Percentiles rank a stretch among this genome's conserved stretches.
These are phyloP conservation scores for Acanthopleura granulata DNA, from an alignment of 2,888 invertebrate genomes.

Conservation along the genomic window DNA sequence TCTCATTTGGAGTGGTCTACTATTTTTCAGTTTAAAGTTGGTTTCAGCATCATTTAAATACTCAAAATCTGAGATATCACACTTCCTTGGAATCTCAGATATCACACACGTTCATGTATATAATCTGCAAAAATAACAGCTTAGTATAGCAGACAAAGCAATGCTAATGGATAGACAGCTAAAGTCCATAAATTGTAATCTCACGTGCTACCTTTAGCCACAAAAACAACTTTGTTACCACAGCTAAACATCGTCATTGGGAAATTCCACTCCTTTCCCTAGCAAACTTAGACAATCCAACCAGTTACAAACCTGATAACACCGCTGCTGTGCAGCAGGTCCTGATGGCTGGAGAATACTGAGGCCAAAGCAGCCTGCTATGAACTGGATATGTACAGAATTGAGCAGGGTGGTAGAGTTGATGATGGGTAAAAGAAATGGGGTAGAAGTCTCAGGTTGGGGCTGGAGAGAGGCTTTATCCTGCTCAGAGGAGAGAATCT, in stretches of 20 bases:
- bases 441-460: neutral
- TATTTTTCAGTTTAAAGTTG: no score
- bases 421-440: neutral
- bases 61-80: no score
- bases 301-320: constrained; percentile 71
- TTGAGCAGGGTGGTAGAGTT: constrained; percentile 59
- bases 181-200: no score
- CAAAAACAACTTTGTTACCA: no score
- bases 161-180: no score
- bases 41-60: no score
- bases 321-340: constrained; percentile 70
- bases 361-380: constrained; percentile 74
- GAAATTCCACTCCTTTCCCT: neutral
- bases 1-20: no score
- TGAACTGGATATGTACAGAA: constrained; percentile 72
- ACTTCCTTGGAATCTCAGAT: no score
- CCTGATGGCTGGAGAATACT: constrained; percentile 44
- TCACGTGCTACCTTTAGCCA: no score
- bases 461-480: constrained; percentile 37
- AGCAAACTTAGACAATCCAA: neutral
- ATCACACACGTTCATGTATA: no score
- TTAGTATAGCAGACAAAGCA: no score
- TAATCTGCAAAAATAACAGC: no score
- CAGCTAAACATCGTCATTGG: neutral
- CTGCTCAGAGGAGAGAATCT: constrained; percentile 64